Evolutionary conservation across 2,888 invertebrate species (phyloP).

Genomic region (Cataglyphis altisquamis): DNA sequence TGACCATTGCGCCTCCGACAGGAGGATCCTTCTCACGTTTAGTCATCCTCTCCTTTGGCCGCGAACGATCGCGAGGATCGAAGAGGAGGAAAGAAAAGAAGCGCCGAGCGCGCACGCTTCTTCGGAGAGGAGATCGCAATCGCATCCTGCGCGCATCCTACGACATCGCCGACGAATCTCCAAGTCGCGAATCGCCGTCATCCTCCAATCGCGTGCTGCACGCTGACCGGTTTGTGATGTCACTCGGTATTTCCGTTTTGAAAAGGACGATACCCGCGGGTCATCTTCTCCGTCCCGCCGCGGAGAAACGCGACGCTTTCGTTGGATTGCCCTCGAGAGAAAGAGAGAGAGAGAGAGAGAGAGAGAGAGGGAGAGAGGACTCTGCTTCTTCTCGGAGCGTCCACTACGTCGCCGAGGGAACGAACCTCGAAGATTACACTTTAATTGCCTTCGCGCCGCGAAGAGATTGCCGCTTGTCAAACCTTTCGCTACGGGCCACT

Average conservation of each 20-base stretch:
- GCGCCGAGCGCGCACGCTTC: conserved; percentile 4
- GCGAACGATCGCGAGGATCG: conserved; percentile 57
- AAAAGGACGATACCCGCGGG: conserved; percentile 55
- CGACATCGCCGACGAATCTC: conserved; percentile 74
- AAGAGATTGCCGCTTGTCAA: conserved; percentile 57
- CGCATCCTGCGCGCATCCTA: conserved; percentile 63
- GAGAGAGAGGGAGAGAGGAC: neutral
- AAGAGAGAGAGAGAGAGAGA: no score
- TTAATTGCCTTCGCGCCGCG: conserved; percentile 51
- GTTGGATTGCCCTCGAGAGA: neutral
- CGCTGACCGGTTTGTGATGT: conserved; percentile 79
- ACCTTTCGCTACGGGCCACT: conserved; percentile 51
- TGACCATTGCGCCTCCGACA: conserved; percentile 65
- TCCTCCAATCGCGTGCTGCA: conserved; percentile 57
- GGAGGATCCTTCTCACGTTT: conserved; percentile 76
- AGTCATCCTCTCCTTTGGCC: conserved; percentile 72
- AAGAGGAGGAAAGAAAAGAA: conserved; percentile 56
- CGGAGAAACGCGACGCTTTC: conserved; percentile 39
- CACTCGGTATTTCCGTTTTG: conserved; percentile 77
- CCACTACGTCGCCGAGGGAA: conserved; percentile 46
- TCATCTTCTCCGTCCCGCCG: conserved; percentile 34
- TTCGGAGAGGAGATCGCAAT: conserved; percentile 66
- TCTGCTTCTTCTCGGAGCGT: conserved; percentile 37
- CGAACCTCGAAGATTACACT: conserved; percentile 52
- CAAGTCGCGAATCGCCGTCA: conserved; percentile 31